Base-by-base conservation (phyloP, 1,140 invertebrate species). In the Gerris buenoi region DNA sequence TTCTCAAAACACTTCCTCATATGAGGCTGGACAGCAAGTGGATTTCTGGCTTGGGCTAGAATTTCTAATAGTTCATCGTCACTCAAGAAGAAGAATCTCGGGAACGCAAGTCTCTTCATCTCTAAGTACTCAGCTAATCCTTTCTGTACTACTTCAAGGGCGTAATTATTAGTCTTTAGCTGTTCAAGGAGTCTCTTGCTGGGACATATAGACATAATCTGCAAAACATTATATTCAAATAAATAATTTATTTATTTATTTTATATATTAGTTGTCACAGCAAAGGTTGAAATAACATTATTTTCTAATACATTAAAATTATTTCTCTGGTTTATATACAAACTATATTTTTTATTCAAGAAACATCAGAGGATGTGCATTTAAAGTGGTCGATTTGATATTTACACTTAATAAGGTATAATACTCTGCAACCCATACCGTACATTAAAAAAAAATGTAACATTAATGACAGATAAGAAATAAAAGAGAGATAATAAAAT, bases 1-100 rank as follows among this genome's bases (percentile, higher is more conserved):
- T 86, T 88, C 73, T 90, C 88, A 73, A 90, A 90, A 76, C 88
- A 90, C 74, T 90, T 90, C 69, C 83, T 83, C 10, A 90, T 77
- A 79, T 90, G 87, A 0, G 87, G 88, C 71, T 90, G 88, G 13
- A 90, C 87, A 25, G 88, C 86, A 23, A 81, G 79, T 0, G 88
- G 86, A 75, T 89, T 84, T 69, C 84, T 84, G 0, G 86, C 84
- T 74, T 89, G 86, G 0, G 86, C 85, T 2, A 90, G 77, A 67
- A 90, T 90, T 74, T 89, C 86, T 28, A 90, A 75, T 5, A 90
- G 78, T 71, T 90, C 88, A 70, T 89, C 86, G 72, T 90, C 87
- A 70, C 86, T 88, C 68, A 90, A 82, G 76, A 90, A 90, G 77
- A 85, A 90, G 74, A 90, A 85, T 59, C 86, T 75, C 28, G 88